A percentile compares a stretch with the other conserved stretches of the same genome.
Evolutionary conservation across 1,140 invertebrate genomes (phyloP).

Genomic region (Philaenus spumarius): DNA sequence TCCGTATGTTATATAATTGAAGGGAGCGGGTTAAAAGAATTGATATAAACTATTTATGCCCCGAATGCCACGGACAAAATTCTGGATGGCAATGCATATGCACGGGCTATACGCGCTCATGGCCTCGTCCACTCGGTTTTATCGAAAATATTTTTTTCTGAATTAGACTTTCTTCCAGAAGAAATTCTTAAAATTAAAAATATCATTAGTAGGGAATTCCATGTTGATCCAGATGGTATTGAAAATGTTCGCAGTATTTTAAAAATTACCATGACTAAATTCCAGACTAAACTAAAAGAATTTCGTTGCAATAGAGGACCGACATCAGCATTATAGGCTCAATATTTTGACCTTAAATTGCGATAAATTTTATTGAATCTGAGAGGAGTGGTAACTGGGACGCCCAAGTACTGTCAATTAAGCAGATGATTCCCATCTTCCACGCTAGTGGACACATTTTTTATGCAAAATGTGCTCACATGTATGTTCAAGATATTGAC

Average conservation of each 20-base stretch:
- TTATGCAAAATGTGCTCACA: conserved; percentile 16
- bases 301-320: neutral
- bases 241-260: neutral
- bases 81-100: conserved; percentile 22
- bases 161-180: conserved; percentile 23
- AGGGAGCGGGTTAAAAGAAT: conserved; percentile 27
- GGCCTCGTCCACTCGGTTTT: conserved; percentile 33
- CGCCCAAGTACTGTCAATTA: conserved; percentile 33
- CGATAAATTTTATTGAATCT: conserved; percentile 38
- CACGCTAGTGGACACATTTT: conserved; percentile 35
- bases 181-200: conserved; percentile 32
- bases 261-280: neutral
- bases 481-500: conserved; percentile 19
- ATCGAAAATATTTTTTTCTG: conserved; percentile 22
- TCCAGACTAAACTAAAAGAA: neutral
- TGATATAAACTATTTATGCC: conserved; percentile 34
- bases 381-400: conserved; percentile 36
- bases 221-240: neutral
- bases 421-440: conserved; percentile 39
- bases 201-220: neutral
- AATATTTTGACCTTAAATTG: conserved; percentile 36
- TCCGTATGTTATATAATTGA: conserved; percentile 18
- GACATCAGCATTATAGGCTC: conserved; percentile 31
- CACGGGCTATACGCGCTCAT: conserved; percentile 37
- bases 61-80: conserved; percentile 37